Percentiles rank a stretch among this genome's conserved stretches.
These are phyloP conservation scores for Clitarchus hookeri DNA, from an alignment of 2,888 invertebrate genomes.

Conservation along the genomic window DNA sequence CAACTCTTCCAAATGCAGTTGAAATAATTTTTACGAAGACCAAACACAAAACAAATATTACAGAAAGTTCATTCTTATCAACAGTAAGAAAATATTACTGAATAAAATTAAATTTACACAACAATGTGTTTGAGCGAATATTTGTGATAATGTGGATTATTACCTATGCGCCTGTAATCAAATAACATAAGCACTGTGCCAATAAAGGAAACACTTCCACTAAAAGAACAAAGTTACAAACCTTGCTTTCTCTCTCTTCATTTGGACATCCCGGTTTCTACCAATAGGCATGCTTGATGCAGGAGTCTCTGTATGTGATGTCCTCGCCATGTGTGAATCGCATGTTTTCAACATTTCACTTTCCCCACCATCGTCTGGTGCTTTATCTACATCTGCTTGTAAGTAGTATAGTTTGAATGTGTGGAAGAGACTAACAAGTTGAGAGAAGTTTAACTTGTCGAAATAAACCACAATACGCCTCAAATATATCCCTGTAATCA, in stretches of 20 bases:
- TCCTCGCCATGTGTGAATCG: not conserved
- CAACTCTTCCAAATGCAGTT: no score
- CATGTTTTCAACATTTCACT: not conserved
- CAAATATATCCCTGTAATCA: constrained; percentile 75
- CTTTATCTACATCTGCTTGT: not conserved
- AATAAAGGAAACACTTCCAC: no score
- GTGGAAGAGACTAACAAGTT: constrained; percentile 75
- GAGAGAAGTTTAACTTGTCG: constrained; percentile 82
- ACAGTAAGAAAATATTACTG: no score
- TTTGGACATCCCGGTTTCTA: not conserved
- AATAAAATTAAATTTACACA: no score
- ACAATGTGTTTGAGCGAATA: no score
- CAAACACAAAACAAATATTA: no score
- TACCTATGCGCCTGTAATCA: no score
- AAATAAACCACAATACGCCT: constrained; percentile 79
- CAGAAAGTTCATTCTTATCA: no score
- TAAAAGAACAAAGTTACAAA: not conserved
- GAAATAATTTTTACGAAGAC: no score
- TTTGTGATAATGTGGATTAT: no score
- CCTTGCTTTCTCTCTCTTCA: not conserved
- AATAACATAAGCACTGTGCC: no score
- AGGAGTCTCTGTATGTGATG: not conserved
- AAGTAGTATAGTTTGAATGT: constrained; percentile 66
- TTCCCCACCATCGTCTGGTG: not conserved
- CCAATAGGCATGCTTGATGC: not conserved